Base-by-base conservation (phyloP, 2,888 invertebrate species). In the Xylota sylvarum region DNA sequence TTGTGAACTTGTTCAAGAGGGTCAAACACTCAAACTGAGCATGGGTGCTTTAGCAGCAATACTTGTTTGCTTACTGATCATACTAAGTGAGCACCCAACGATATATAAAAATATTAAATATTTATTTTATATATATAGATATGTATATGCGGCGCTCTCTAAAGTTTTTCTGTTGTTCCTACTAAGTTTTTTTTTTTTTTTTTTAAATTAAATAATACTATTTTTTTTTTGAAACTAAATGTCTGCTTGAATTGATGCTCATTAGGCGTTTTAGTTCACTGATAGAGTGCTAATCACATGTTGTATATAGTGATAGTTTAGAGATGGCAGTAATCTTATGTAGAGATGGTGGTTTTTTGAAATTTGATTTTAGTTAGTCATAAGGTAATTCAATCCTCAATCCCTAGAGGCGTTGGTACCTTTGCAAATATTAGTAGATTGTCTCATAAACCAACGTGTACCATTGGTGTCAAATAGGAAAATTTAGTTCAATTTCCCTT, bases 41-140 rank as follows among this genome's bases (percentile, higher is more conserved):
- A 97, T 97, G 96, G 98, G 98, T 89, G 99, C 99, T 88, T 94
- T 99, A 90, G 98, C 98, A 88, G 98, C 98, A 91, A 99, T 99
- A 93, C 95, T 99, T 93, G 97, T 99, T 93, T 99, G 98, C 94
- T 96, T 99, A 91, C 95, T 98, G 93, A 97, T 98, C 93, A 97
- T 99, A 91, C 95, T 99, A 93, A 96, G 99, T 99, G 95, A 97
- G 97, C 96, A 92, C 90, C 73, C 17, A 48, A 52, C 56, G 17
- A 50, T 46, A 64, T 19, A 62, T 17, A 14, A 37, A 56, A 52
- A 73, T 35, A 32, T 23, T 46, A 48, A 27, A n/a, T 56, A 19
- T 17, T 46, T 35, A 30, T 52, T 77, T 77, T 43, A 0, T 60
- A 12, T 70, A 10, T 83, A 70, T 77, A 64, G 19, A 70, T 65